A percentile compares a stretch with the other conserved stretches of the same genome.
These are phyloP conservation scores for Syndactyla subalaris DNA, from an alignment of 2,797 vertebrate genomes.

Conservation along the genomic window DNA sequence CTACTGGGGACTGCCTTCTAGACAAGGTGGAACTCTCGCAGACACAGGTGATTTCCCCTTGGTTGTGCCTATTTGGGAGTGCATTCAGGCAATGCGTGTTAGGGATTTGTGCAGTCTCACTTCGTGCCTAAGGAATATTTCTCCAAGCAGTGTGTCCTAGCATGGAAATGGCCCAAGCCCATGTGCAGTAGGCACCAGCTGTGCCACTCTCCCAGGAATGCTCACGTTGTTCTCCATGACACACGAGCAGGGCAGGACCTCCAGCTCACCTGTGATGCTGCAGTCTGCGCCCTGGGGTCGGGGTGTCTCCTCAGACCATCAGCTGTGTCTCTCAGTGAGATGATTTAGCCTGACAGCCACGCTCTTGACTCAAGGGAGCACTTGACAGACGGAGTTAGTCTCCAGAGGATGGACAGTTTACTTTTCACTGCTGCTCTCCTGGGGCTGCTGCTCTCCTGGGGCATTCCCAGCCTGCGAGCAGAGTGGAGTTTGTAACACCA, in stretches of 20 bases:
- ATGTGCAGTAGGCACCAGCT: not conserved
- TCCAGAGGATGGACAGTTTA: not conserved
- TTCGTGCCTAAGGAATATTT: not conserved
- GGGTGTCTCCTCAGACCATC: not conserved
- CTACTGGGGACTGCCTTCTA: too few relatives aligned
- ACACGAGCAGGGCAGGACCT: not conserved
- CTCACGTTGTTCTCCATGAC: not conserved
- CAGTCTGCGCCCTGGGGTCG: not conserved
- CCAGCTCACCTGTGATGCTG: not conserved
- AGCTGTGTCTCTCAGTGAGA: not conserved
- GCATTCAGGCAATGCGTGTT: not conserved
- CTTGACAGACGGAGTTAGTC: not conserved
- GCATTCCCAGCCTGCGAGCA: not conserved
- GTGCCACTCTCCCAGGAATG: not conserved
- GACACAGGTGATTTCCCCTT: not conserved
- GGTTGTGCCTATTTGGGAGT: not conserved
- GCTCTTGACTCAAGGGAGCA: not conserved
- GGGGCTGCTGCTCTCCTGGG: not conserved
- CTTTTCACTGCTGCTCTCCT: not conserved
- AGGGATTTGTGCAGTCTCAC: not conserved
- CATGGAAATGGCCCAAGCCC: not conserved
- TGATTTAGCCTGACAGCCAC: not conserved
- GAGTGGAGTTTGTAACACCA: not conserved
- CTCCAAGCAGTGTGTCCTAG: not conserved
- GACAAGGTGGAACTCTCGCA: not conserved